Base-by-base conservation (phyloP, 2,888 invertebrate species). In the Uloborus plumipes region DNA sequence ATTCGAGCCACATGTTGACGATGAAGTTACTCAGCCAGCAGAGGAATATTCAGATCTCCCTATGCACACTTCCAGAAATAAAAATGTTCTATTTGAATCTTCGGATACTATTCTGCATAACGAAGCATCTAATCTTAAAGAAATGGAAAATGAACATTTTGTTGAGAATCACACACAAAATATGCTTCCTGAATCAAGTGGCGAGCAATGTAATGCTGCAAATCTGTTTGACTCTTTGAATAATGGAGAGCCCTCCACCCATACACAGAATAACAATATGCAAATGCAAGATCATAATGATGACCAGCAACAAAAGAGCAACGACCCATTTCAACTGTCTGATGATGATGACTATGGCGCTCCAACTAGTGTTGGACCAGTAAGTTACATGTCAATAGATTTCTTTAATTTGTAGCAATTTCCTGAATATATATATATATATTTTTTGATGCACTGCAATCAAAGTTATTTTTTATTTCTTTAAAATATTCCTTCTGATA, bases 311-410 rank as follows among this genome's bases (percentile, higher is more conserved):
- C 15, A 14, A 1, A 53, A 67, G 1, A 74, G 64, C 18, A 18
- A 50, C n/a, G 58, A 78, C 18, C 65, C 69, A 14, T 76, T 55
- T 15, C 53, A 65, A 16, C 16, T 64, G 13, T 76, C 67, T 26
- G 85, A 81, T 69, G 84, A 84, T 31, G 85, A 85, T 67, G 84
- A 85, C 50, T 81, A 83, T 65, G 85, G 66, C 1, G 79, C 84
- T 13, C 84, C 84, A 49, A 51, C 79, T 16, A 84, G 84, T 73
- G 94, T 93, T 85, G 95, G 94, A 88, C 94, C 93, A 86, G 94
- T 95, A 90, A 91, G 93, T 91, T 39, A 13, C 3, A 15, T n/a
- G 2, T 53, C 26, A 26, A 26, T 26, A 4, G 4, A 26, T 26
- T 26, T 26, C 2, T 26, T 26, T 26, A 26, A 4, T 26, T 26